phyloP scores from a whole-genome alignment of 2,888 invertebrate genomes.

The Tridacna gigas region DNA sequence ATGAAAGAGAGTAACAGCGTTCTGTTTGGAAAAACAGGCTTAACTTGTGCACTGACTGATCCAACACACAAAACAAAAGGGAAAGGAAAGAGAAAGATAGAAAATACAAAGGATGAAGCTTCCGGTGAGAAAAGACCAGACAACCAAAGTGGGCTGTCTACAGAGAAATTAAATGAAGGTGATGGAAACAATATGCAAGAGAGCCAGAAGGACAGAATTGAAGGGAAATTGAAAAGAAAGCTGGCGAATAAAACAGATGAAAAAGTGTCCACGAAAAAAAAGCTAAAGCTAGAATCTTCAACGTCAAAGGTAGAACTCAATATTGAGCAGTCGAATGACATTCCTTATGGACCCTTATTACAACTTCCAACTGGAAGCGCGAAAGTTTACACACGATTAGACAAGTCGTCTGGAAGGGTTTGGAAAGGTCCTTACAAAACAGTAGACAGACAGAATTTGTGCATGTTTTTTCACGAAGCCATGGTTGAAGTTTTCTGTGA shows the following conservation, averaged over 20 bases:
- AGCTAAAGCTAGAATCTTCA: not conserved
- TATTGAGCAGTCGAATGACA: not conserved
- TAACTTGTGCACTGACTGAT: not conserved
- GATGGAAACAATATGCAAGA: not conserved
- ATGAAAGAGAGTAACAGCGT: conserved; percentile 1
- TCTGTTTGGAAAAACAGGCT: not conserved
- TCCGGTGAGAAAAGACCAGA: not conserved
- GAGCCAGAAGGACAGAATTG: not conserved
- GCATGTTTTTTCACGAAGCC: conserved; percentile 45
- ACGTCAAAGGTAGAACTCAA: not conserved
- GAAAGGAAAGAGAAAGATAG: not conserved
- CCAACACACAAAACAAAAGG: not conserved
- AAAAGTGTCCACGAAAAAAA: conserved; percentile 2
- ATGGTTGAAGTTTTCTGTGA: conserved; percentile 48
- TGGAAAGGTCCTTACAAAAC: conserved; percentile 52
- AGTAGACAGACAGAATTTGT: conserved; percentile 31
- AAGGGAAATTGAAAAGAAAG: not conserved
- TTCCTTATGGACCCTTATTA: conserved; percentile 34
- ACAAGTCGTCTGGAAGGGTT: conserved; percentile 22
- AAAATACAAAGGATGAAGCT: not conserved
- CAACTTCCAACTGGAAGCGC: conserved; percentile 54
- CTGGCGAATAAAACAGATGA: not conserved
- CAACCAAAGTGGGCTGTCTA: no score
- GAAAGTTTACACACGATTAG: conserved; percentile 50
- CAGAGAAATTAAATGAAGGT: no score